Conservation (phyloP, 2,888 invertebrate genomes). For the Gryllus longicercus region DNA sequence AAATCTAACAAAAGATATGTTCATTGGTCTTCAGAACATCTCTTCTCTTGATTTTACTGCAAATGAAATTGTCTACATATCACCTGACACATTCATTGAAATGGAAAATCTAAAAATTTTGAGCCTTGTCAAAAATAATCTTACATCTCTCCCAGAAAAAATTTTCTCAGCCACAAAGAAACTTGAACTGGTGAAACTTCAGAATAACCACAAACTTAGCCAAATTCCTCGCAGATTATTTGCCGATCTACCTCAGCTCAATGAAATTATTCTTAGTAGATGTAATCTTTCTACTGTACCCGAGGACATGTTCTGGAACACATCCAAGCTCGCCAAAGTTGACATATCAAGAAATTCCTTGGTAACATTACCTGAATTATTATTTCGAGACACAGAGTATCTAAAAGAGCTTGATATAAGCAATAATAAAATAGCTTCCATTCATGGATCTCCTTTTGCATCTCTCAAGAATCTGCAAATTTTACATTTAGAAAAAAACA, state of each 20-base stretch:
- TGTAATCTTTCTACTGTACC: constrained; percentile 59
- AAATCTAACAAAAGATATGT: constrained; percentile 59
- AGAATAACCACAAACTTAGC: constrained; percentile 49
- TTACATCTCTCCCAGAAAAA: constrained; percentile 58
- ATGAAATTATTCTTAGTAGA: constrained; percentile 55
- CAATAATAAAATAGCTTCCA: constrained; percentile 57
- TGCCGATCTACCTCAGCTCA: constrained; percentile 54
- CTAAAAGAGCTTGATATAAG: constrained; percentile 62
- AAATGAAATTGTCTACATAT: constrained; percentile 61
- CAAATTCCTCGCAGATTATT: constrained; percentile 59
- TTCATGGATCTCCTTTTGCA: constrained; percentile 60
- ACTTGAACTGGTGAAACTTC: constrained; percentile 44
- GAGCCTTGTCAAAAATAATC: constrained; percentile 65
- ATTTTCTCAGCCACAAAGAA: constrained; percentile 57
- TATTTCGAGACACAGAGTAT: constrained; percentile 62
- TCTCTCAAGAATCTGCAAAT: constrained; percentile 55
- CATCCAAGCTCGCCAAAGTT: constrained; percentile 57
- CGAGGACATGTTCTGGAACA: constrained; percentile 60
- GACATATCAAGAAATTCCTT: constrained; percentile 58
- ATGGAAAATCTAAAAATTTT: constrained; percentile 60
- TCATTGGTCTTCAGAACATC: constrained; percentile 61
- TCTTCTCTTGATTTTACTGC: constrained; percentile 64
- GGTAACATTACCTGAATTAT: constrained; percentile 54
- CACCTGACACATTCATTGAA: constrained; percentile 58
- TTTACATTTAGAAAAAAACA: constrained; percentile 64